Percentiles rank a stretch among this genome's conserved stretches.
These are phyloP conservation scores for Hycleus phaleratus DNA, from an alignment of 1,140 invertebrate species.

Conservation along the genomic window DNA sequence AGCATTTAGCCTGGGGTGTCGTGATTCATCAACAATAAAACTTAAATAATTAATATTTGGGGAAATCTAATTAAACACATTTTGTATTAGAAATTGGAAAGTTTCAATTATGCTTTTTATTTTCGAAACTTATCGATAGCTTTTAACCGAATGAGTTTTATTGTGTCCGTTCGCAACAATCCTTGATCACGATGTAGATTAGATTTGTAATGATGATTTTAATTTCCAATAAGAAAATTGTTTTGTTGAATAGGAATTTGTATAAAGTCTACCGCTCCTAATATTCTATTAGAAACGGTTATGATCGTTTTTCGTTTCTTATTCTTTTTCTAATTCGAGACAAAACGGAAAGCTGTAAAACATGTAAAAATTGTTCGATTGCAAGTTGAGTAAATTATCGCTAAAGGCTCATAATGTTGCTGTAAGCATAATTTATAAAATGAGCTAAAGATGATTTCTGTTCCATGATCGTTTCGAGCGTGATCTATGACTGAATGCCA, in stretches of 20 bases:
- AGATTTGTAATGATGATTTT: slow-evolving; percentile 11
- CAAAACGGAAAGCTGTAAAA: background rate
- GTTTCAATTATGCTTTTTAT: too few species aligned
- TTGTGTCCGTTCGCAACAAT: background rate
- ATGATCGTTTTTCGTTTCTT: background rate
- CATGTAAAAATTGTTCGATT: background rate
- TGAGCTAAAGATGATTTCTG: too few species aligned
- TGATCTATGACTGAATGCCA: slow-evolving; percentile 35
- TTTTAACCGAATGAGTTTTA: too few species aligned
- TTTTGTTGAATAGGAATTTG: background rate
- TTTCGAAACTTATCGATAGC: too few species aligned
- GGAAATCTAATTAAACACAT: too few species aligned
- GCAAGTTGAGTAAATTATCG: background rate
- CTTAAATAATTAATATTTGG: too few species aligned
- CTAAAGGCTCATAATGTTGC: background rate
- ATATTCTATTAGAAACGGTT: background rate
- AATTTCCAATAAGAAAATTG: slow-evolving; percentile 1
- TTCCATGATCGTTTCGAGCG: slow-evolving; percentile 16
- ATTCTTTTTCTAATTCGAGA: background rate
- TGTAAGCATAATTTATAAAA: too few species aligned
- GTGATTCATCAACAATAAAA: too few species aligned
- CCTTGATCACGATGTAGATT: slow-evolving; percentile 16
- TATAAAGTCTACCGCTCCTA: background rate
- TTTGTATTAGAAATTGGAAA: too few species aligned
- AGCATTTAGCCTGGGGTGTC: too few species aligned